Conservation (phyloP, 2,888 invertebrate species). For the Sminthurides aquaticus region DNA sequence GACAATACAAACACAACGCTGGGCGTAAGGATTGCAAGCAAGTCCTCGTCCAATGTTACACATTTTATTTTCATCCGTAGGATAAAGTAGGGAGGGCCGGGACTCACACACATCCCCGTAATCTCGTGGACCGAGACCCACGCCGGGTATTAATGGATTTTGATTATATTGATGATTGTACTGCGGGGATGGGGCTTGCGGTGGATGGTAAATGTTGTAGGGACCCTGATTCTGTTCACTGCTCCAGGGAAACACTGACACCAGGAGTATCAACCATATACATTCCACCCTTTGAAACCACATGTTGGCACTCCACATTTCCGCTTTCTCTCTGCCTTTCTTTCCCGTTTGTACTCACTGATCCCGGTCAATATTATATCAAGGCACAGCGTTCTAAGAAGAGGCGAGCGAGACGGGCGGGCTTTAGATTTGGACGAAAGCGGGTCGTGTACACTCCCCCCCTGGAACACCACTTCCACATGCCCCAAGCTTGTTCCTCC, state of each 20-base stretch:
- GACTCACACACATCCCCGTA: conserved; percentile 18
- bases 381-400: too few species aligned
- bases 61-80: conserved; percentile 1
- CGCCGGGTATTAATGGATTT: background rate
- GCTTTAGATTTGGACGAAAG: too few species aligned
- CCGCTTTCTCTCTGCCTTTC: too few species aligned
- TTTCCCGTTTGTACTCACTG: background rate
- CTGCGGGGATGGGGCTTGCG: background rate
- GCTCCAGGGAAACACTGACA: background rate
- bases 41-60: conserved; percentile 15
- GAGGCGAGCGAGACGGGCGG: too few species aligned
- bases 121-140: conserved; percentile 9
- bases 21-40: background rate
- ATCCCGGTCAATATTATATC: background rate
- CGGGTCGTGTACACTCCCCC: too few species aligned
- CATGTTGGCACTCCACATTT: too few species aligned
- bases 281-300: background rate
- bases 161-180: background rate
- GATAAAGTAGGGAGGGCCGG: background rate
- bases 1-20: conserved; percentile 26
- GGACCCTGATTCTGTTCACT: background rate
- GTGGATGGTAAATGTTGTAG: conserved; percentile 1
- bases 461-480: too few species aligned
- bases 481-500: background rate
- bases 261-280: background rate